Conservation (phyloP, 2,113 vertebrate genomes). For the Suncus etruscus region DNA sequence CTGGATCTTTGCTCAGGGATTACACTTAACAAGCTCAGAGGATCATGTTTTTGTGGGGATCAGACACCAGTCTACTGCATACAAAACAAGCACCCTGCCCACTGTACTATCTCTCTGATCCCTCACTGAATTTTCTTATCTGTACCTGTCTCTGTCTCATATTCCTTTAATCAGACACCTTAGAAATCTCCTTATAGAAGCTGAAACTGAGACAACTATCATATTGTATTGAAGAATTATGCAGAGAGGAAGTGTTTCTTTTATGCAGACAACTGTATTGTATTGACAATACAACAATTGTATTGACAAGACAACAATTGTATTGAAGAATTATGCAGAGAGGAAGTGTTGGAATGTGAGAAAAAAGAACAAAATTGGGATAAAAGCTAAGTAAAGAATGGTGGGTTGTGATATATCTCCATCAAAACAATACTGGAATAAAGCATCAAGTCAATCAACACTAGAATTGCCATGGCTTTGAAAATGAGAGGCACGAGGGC, state of each 20-base stretch:
- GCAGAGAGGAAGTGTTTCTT: background rate
- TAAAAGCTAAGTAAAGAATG: background rate
- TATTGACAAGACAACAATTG: too few relatives aligned
- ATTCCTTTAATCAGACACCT: background rate
- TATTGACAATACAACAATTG: too few relatives aligned
- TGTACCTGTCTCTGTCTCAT: background rate
- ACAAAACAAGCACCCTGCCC: too few relatives aligned
- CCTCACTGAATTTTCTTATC: background rate
- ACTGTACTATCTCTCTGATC: too few relatives aligned
- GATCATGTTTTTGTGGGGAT: too few relatives aligned
- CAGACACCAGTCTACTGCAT: too few relatives aligned
- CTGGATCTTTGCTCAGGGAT: too few relatives aligned
- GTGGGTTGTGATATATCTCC: background rate
- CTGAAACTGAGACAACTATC: background rate
- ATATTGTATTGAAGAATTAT: background rate
- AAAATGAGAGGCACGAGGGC: slow-evolving; percentile 34
- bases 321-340: background rate
- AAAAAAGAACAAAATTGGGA: background rate
- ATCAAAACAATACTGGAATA: slow-evolving; percentile 45
- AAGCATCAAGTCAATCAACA: slow-evolving; percentile 41
- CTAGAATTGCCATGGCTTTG: slow-evolving; percentile 54
- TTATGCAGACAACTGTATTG: too few relatives aligned
- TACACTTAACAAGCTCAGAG: too few relatives aligned
- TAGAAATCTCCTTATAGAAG: background rate
- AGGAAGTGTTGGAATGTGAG: fast-evolving